Percentiles rank a stretch among this genome's conserved stretches.
phyloP scores from a whole-genome alignment of 1,140 invertebrate species.

The Diprion similis region DNA sequence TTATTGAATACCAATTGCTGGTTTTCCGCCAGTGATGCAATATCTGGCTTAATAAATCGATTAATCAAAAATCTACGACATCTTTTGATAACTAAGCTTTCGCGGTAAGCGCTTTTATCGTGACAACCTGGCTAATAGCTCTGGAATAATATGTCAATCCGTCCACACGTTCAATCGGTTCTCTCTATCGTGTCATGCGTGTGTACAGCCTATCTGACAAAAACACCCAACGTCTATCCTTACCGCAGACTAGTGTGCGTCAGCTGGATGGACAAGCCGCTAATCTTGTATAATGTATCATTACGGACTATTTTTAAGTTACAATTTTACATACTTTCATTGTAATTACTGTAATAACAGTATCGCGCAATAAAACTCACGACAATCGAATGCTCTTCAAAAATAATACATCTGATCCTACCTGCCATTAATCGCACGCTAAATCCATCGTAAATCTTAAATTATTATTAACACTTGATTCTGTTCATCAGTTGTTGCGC shows the following conservation, averaged over 20 bases:
- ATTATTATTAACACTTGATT: too few relatives aligned
- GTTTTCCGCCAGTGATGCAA: conserved; percentile 2
- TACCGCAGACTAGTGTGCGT: neutral
- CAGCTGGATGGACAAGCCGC: neutral
- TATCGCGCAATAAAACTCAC: too few relatives aligned
- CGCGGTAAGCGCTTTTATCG: conserved; percentile 12
- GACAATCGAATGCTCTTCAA: too few relatives aligned
- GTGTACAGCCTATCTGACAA: neutral
- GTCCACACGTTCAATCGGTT: neutral
- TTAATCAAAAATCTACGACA: conserved; percentile 17
- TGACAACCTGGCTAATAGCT: conserved; percentile 14
- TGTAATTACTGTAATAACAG: too few relatives aligned
- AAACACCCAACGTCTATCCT: neutral
- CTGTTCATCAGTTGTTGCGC: too few relatives aligned
- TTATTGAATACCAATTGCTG: conserved; percentile 2
- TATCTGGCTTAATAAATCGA: conserved; percentile 13
- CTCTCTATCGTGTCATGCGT: neutral
- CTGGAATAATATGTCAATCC: conserved; percentile 16
- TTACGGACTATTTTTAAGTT: conserved; percentile 6
- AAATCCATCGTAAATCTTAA: too few relatives aligned
- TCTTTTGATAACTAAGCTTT: conserved; percentile 13
- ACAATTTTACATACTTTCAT: neutral
- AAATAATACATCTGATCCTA: too few relatives aligned
- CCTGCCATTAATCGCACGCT: too few relatives aligned
- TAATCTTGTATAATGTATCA: neutral